Conservation (phyloP, 2,888 invertebrate species). For the Latrodectus elegans region DNA sequence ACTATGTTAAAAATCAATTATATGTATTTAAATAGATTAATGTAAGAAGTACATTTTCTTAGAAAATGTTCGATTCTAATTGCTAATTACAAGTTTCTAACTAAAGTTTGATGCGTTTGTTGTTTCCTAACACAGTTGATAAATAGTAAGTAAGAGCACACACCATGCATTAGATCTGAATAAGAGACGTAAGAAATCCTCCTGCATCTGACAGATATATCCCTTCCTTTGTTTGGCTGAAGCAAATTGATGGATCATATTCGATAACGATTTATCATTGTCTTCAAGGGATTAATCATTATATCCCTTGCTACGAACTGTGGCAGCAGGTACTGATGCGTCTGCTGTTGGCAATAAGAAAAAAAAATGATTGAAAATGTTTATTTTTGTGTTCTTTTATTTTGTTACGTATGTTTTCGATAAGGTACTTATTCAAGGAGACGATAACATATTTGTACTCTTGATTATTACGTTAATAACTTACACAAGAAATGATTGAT, state of each 20-base stretch:
- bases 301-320: conserved; percentile 15
- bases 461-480: conserved; percentile 21
- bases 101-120: too few species aligned
- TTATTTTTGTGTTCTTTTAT: conserved; percentile 14
- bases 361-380: conserved; percentile 42
- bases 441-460: conserved; percentile 31
- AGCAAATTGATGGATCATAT: conserved; percentile 30
- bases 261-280: conserved; percentile 57
- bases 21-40: too few species aligned
- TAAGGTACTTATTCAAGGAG: conserved; percentile 29
- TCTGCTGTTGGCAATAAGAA: conserved; percentile 25
- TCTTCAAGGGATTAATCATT: conserved; percentile 45
- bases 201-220: conserved; percentile 36
- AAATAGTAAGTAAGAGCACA: too few species aligned
- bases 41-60: too few species aligned
- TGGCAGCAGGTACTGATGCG: background rate
- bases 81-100: too few species aligned
- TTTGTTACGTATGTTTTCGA: conserved; percentile 35
- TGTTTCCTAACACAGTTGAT: too few species aligned
- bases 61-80: too few species aligned
- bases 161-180: background rate
- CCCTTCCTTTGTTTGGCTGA: conserved; percentile 23
- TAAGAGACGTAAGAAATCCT: background rate
- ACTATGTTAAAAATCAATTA: too few species aligned
- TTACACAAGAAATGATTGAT: conserved; percentile 2